A percentile compares a stretch with the other conserved stretches of the same genome.
Conservation (phyloP, 2,888 invertebrate genomes). For the Agriopis leucophaearia region DNA sequence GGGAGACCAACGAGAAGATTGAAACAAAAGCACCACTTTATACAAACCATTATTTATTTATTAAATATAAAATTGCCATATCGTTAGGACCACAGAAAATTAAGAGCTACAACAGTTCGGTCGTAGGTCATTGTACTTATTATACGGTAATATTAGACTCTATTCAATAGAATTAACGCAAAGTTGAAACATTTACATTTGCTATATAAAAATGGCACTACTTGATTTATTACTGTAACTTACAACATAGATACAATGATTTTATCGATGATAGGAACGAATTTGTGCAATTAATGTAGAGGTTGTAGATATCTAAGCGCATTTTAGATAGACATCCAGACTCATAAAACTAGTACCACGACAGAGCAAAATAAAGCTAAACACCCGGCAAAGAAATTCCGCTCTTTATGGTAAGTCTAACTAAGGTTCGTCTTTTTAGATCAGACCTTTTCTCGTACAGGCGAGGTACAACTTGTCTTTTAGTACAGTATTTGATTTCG, state of each 20-base stretch:
- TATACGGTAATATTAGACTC: slow-evolving; percentile 73
- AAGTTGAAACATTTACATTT: slow-evolving; percentile 73
- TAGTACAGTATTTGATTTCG: too few relatives aligned
- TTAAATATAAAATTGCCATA: slow-evolving; percentile 81
- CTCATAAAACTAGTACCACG: too few relatives aligned
- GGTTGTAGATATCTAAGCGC: too few relatives aligned
- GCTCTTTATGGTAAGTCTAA: too few relatives aligned
- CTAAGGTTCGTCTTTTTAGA: too few relatives aligned
- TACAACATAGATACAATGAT: slow-evolving; percentile 17
- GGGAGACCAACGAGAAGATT: slow-evolving; percentile 13
- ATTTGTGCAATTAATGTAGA: slow-evolving; percentile 33
- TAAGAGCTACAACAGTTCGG: slow-evolving; percentile 73
- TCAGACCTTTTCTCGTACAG: too few relatives aligned
- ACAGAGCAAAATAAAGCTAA: too few relatives aligned
- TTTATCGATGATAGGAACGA: not conserved
- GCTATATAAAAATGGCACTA: slow-evolving; percentile 67
- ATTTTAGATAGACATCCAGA: too few relatives aligned
- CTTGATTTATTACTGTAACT: slow-evolving; percentile 43
- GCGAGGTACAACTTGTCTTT: too few relatives aligned
- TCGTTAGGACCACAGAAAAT: slow-evolving; percentile 72
- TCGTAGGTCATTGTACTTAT: slow-evolving; percentile 59
- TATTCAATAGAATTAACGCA: slow-evolving; percentile 81
- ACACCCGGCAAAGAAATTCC: too few relatives aligned
- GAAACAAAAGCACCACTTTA: slow-evolving; percentile 48
- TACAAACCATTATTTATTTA: slow-evolving; percentile 77